Conservation (phyloP, 1,140 invertebrate genomes). For the Pseudachorutes palmiensis region DNA sequence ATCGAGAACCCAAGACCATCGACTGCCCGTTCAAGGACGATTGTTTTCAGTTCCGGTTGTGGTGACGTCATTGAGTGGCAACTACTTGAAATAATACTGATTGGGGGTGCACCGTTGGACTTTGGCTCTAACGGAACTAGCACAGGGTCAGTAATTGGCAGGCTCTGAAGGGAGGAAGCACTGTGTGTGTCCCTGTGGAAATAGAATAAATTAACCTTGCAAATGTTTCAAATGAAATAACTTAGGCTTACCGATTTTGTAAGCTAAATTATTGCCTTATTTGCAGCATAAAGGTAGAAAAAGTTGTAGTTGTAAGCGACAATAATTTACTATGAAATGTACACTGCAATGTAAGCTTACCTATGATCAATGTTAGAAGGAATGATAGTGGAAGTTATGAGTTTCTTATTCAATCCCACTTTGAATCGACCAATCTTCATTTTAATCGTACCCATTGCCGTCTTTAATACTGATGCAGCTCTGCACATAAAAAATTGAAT, state of each 20-base stretch:
- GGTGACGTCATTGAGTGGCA: conserved; percentile 18
- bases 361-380: not conserved
- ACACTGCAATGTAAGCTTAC: not conserved
- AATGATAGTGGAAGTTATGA: not conserved
- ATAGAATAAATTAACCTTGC: too few species aligned
- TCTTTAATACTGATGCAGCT: conserved; percentile 79
- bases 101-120: not conserved
- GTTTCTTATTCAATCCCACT: conserved; percentile 37
- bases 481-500: conserved; percentile 51
- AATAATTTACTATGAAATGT: not conserved
- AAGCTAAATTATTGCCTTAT: not conserved
- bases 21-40: conserved; percentile 59
- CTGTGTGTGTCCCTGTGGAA: too few species aligned
- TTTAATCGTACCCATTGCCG: conserved; percentile 62
- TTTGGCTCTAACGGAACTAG: too few species aligned
- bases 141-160: not conserved
- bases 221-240: too few species aligned
- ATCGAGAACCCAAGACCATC: conserved; percentile 71
- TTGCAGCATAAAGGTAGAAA: not conserved
- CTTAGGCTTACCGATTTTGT: too few species aligned
- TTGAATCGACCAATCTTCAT: conserved; percentile 77
- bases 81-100: not conserved
- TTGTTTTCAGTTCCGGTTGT: conserved; percentile 42
- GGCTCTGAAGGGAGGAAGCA: too few species aligned
- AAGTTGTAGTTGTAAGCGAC: not conserved